Conservation (phyloP, 2,797 vertebrate species). For the Pangasius krempfi region DNA sequence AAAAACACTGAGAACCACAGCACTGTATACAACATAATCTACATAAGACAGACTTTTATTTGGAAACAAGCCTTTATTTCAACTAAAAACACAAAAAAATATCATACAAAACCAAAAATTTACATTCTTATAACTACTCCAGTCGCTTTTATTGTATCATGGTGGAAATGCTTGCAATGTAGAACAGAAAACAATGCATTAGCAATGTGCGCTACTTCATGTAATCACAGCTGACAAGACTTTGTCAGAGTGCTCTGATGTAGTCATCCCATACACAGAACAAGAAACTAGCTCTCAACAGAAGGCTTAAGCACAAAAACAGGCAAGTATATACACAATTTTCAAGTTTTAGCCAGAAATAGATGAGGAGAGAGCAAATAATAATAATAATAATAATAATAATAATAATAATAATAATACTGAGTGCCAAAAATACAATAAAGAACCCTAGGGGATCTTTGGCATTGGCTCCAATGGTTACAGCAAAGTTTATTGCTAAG, state of each 20-base stretch:
- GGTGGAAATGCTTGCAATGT: not conserved
- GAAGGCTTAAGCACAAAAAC: slow-evolving; percentile 40
- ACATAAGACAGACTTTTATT: not conserved
- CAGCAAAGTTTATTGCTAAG: slow-evolving; percentile 60
- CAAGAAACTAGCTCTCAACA: not conserved
- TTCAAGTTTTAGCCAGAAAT: slow-evolving; percentile 63
- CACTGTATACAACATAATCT: not conserved
- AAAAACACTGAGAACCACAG: not conserved
- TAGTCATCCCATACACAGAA: slow-evolving; percentile 16
- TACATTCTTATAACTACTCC: slow-evolving; percentile 65
- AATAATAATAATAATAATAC: slow-evolving; percentile 32
- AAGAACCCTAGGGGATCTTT: slow-evolving; percentile 61
- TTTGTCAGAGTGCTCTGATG: not conserved
- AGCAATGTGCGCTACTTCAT: not conserved
- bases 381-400: slow-evolving; percentile 12
- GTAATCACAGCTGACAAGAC: slow-evolving; percentile 2
- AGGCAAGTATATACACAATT: slow-evolving; percentile 18
- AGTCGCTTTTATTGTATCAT: slow-evolving; percentile 46
- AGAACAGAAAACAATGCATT: not conserved
- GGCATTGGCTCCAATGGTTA: slow-evolving; percentile 59
- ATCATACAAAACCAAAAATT: slow-evolving; percentile 46
- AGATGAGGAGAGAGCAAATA: not conserved
- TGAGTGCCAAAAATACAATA: slow-evolving; percentile 39
- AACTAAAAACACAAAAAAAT: slow-evolving; percentile 56
- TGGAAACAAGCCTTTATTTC: slow-evolving; percentile 71